These are phyloP conservation scores for Ceriagrion tenellum DNA, from an alignment of 2,888 invertebrate species.

Conservation along the genomic window DNA sequence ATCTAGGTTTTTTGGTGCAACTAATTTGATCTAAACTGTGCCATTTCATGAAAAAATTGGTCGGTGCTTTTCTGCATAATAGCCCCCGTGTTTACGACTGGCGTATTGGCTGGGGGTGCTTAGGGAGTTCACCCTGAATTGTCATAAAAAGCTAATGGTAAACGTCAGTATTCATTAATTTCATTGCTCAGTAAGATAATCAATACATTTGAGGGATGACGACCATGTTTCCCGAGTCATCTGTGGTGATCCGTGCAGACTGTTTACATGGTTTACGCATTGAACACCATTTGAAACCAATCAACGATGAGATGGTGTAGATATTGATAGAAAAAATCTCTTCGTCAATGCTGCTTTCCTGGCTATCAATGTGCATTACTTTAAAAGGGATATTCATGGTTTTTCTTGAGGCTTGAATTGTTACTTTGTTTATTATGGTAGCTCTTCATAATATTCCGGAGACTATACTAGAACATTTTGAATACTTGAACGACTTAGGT, in stretches of 20 bases:
- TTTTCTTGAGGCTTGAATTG: background rate
- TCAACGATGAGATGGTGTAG: background rate
- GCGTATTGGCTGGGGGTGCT: too few relatives aligned
- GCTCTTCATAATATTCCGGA: slow-evolving; percentile 37
- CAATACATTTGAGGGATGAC: slow-evolving; percentile 54
- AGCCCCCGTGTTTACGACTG: too few relatives aligned
- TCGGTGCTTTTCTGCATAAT: too few relatives aligned
- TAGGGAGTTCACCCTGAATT: too few relatives aligned
- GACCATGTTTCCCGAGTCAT: slow-evolving; percentile 23
- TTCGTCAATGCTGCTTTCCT: background rate
- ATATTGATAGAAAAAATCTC: background rate
- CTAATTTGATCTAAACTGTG: too few relatives aligned
- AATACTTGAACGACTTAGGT: slow-evolving; percentile 42
- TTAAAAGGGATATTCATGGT: background rate
- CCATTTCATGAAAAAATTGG: too few relatives aligned
- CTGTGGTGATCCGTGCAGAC: background rate
- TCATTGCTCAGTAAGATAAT: slow-evolving; percentile 13
- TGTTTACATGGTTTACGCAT: background rate
- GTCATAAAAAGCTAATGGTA: background rate
- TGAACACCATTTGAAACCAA: background rate
- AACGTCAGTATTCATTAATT: background rate
- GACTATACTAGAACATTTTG: slow-evolving; percentile 39
- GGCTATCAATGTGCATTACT: background rate
- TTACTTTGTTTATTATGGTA: slow-evolving; percentile 48
- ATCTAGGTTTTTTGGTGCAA: too few relatives aligned